Base-by-base conservation (phyloP, 2,888 invertebrate species). In the Apantesis nais region DNA sequence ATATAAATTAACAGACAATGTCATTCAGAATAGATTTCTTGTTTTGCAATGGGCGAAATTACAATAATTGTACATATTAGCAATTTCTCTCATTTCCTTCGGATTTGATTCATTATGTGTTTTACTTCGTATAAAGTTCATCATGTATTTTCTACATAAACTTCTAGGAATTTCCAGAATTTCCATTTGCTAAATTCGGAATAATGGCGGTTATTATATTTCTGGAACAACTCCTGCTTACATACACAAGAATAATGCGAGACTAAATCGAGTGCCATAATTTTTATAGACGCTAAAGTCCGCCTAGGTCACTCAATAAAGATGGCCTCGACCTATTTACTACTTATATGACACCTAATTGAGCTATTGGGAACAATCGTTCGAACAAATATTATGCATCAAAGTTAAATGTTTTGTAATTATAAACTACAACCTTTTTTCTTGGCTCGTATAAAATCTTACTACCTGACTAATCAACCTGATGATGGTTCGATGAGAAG, bases 301-400 rank as follows among this genome's bases (percentile, higher is more conserved):
- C 80, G 84, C 85, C 85, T 87, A 88, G 87, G 85, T 87, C 86
- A 80, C 76, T 72, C 78, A 81, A 83, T 81, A 73, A 81, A 87
- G 77, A 73, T 86, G 89, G 83, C 93, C 93, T 94, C 92, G 93
- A 91, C 93, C 93, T 78, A 88, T 91, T 90, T 92, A 80, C 69
- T 67, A 79, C 75, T 82, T 78, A 77, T 80, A 85, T 79, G 86
- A 87, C 89, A 90, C 85, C 85, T 87, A 89, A 89, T 90, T 89
- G 85, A 86, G 82, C 83, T 86, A 92, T 91, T 90, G 86, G 84
- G 89, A 87, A 77, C 87, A 79, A 68, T 76, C 77, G 83, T 88
- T 87, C 79, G 79, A 83, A 77, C 84, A 82, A 83, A 85, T 75
- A 78, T 73, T 74, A 75, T 70, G 62, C 65, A 67, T 72, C 67